Evolutionary conservation across 2,113 vertebrate genomes (phyloP).

Genomic region (Gobio gobio): DNA sequence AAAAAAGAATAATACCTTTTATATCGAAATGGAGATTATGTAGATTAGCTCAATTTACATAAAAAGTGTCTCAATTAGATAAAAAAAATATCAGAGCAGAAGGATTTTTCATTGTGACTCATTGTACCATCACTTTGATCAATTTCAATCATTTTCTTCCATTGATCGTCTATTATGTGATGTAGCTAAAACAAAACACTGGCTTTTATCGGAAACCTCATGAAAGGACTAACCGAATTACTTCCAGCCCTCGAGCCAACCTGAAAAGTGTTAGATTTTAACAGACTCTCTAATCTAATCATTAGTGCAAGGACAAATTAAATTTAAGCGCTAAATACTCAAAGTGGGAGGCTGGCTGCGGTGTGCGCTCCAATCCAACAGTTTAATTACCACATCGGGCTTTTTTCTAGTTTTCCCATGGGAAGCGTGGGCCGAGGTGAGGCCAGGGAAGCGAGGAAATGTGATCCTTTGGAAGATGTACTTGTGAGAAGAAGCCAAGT

Average conservation of each 20-base stretch:
- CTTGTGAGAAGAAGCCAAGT: slow-evolving; percentile 28
- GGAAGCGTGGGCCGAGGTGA: background rate
- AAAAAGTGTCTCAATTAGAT: slow-evolving; percentile 37
- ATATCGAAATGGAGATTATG: slow-evolving; percentile 38
- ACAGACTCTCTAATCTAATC: slow-evolving; percentile 25
- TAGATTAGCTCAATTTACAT: slow-evolving; percentile 41
- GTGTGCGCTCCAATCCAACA: slow-evolving; percentile 18
- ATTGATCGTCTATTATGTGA: slow-evolving; percentile 2
- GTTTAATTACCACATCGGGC: slow-evolving; percentile 47
- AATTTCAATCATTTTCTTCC: slow-evolving; percentile 1
- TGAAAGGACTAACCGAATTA: background rate
- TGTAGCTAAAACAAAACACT: slow-evolving; percentile 9
- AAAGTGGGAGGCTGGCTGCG: slow-evolving; percentile 15
- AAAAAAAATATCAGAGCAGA: background rate
- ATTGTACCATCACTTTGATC: background rate
- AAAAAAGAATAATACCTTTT: slow-evolving; percentile 21
- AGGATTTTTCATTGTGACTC: slow-evolving; percentile 15
- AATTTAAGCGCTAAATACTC: slow-evolving; percentile 40
- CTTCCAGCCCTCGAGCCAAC: background rate
- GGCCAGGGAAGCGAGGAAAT: background rate
- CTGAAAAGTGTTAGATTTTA: slow-evolving; percentile 17
- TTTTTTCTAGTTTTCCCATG: slow-evolving; percentile 21
- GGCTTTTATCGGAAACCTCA: slow-evolving; percentile 11
- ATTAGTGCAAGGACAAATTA: slow-evolving; percentile 51
- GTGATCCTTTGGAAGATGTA: background rate